Percentiles rank a stretch among this genome's conserved stretches.
phyloP scores from a whole-genome alignment of 1,140 invertebrate species.

The Drosophila serrata region DNA sequence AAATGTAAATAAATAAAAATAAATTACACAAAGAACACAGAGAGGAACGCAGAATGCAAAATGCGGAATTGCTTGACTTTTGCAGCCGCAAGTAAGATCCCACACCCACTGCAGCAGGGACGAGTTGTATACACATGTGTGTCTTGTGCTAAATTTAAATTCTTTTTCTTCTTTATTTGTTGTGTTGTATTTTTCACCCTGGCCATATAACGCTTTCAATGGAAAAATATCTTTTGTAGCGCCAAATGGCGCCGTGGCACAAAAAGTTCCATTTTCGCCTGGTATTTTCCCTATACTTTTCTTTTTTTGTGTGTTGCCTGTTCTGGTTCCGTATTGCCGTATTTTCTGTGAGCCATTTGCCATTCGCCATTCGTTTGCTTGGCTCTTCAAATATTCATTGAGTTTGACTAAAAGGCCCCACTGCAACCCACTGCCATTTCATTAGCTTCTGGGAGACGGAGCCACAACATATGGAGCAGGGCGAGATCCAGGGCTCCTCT shows the following conservation, averaged over 20 bases:
- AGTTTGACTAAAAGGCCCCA: conserved; percentile 77
- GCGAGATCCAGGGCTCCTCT: conserved; percentile 55
- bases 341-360: conserved; percentile 15
- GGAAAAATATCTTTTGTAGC: conserved; percentile 82
- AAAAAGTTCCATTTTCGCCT: conserved; percentile 69
- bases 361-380: conserved; percentile 19
- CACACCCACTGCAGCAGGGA: conserved; percentile 51
- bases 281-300: conserved; percentile 32
- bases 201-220: conserved; percentile 72
- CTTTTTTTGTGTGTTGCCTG: conserved; percentile 13
- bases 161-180: conserved; percentile 53
- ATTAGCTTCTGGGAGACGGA: conserved; percentile 39
- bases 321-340: conserved; percentile 13
- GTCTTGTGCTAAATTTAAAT: conserved; percentile 79
- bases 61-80: conserved; percentile 48
- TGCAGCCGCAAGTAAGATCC: conserved; percentile 9
- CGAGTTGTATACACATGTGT: conserved; percentile 61
- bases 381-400: conserved; percentile 82
- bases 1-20: conserved; percentile 25
- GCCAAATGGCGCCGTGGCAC: conserved; percentile 79
- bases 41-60: conserved; percentile 39
- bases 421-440: conserved; percentile 50
- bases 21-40: conserved; percentile 53
- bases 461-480: conserved; percentile 41
- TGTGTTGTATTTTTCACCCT: neutral